Evolutionary conservation across 2,113 vertebrate genomes (phyloP), one percentile per base, ranked within the genome.

Genomic region (Fregetta grallaria): DNA sequence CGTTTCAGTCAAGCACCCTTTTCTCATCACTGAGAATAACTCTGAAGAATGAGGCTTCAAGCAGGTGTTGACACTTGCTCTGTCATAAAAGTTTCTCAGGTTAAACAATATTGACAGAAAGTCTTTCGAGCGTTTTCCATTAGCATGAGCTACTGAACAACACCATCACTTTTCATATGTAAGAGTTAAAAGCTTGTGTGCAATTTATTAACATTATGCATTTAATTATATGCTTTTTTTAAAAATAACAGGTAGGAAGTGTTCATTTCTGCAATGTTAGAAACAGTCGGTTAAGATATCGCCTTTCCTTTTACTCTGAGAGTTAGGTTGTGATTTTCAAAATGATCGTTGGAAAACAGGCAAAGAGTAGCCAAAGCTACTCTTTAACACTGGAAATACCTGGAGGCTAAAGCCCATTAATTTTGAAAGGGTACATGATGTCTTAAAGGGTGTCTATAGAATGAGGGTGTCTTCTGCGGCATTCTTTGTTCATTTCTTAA

Each of bases 11-110:
- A 27, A 88, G 71, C 50, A 90, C 58, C 86, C 45, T 45, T 21
- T 84, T 65, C 85, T 72, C 67, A 56, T 59, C 94, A 61, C 53
- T 58, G n/a, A 72, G 79, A 55, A 90, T 1, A 63, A 58, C 18
- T 6, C 94, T 92, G 83, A 95, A 55, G 85, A 94, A 94, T 42
- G 71, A 90, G 78, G 53, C 72, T 89, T 90, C 65, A 77, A 86
- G 67, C 40, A 15, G 81, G 68, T 83, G 73, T 26, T 87, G 91
- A 76, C 93, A 72, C 75, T 92, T 59, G 70, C 71, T 92, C 68
- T 92, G 72, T 73, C 91, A 73, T 79, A 88, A 25, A 62, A 67
- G 85, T 47, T 53, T 79, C 87, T 79, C 74, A 68, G 58, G 81
- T 95, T 94, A 88, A 96, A 80, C 66, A 84, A 52, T 55, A 92